Conservation (phyloP, 2,113 vertebrate species). For the Muntiacus muntjak region DNA sequence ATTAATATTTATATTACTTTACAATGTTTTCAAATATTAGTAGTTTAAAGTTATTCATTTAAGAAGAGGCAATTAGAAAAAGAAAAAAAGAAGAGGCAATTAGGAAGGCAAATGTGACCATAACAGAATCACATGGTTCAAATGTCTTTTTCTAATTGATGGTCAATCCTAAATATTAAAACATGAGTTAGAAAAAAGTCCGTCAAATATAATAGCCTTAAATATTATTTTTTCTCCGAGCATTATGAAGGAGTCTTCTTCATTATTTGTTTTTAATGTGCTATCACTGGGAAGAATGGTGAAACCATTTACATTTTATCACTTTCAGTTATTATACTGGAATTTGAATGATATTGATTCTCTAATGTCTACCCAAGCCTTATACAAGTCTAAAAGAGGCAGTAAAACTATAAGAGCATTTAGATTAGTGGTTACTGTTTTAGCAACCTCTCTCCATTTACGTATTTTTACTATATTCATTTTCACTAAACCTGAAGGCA, state of each 20-base stretch:
- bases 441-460: background rate
- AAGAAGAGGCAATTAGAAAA: background rate
- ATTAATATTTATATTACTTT: background rate
- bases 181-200: background rate
- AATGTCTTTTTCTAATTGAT: background rate
- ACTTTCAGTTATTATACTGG: background rate
- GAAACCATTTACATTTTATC: background rate
- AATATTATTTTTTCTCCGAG: background rate
- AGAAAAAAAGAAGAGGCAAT: background rate
- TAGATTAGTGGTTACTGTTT: background rate
- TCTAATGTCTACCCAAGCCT: background rate
- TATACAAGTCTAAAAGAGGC: background rate
- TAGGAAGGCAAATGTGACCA: background rate
- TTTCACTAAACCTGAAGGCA: background rate
- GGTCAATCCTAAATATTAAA: background rate
- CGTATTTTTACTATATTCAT: background rate
- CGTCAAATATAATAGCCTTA: background rate
- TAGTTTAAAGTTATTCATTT: slow-evolving; percentile 5
- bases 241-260: background rate
- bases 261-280: background rate
- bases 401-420: background rate
- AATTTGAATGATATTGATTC: background rate
- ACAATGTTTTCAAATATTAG: background rate
- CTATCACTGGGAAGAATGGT: background rate
- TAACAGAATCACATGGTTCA: background rate